These are phyloP conservation scores for Alosa sapidissima DNA, from an alignment of 2,797 vertebrate genomes.

Conservation along the genomic window DNA sequence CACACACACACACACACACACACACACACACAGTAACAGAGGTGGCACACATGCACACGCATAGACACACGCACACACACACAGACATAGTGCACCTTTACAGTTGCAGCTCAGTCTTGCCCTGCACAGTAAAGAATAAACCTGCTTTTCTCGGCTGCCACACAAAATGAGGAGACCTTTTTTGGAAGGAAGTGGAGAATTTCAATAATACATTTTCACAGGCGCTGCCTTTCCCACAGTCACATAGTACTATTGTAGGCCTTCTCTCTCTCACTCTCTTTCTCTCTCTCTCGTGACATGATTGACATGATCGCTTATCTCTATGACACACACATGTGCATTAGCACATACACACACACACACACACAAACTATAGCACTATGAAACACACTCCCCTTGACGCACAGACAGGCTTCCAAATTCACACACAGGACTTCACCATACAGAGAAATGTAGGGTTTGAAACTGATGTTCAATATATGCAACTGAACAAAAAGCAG, in stretches of 20 bases:
- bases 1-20: neutral
- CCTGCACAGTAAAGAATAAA: neutral
- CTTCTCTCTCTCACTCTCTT: neutral
- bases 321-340: neutral
- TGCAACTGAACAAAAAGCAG: neutral
- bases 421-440: neutral
- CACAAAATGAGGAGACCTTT: slow-evolving; percentile 10
- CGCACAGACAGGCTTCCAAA: neutral
- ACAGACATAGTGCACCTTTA: neutral
- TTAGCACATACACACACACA: neutral
- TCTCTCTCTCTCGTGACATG: neutral
- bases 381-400: neutral
- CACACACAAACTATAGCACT: neutral
- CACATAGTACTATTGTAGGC: neutral
- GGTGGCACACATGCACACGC: too few species aligned
- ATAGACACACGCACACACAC: too few species aligned
- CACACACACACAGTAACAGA: too few species aligned
- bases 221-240: neutral
- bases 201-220: slow-evolving; percentile 18
- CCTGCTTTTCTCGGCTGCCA: neutral
- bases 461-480: neutral
- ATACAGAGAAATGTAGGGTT: neutral
- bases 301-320: neutral
- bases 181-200: slow-evolving; percentile 5
- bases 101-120: neutral